These are phyloP conservation scores for Sminthurinus signatus DNA, from an alignment of 1,140 invertebrate species.

Conservation along the genomic window DNA sequence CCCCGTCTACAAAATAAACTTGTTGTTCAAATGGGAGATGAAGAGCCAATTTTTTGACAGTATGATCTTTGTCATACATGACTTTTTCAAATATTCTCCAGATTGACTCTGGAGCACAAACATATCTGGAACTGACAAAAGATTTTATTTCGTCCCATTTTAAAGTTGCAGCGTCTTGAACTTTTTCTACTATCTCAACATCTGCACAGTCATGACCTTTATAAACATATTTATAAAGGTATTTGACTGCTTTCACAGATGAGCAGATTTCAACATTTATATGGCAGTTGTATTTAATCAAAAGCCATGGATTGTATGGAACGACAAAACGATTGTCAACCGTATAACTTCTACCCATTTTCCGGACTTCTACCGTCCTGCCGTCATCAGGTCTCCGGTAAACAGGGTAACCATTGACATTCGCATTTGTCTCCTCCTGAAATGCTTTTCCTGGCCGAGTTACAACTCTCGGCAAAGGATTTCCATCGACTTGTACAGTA, in stretches of 20 bases:
- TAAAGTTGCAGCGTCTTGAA: not conserved
- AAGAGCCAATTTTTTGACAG: slow-evolving; percentile 44
- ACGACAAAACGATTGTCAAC: slow-evolving; percentile 52
- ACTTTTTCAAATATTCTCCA: slow-evolving; percentile 39
- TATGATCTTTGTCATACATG: slow-evolving; percentile 33
- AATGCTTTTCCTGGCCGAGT: slow-evolving; percentile 40
- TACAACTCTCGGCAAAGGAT: slow-evolving; percentile 21
- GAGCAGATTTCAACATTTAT: slow-evolving; percentile 51
- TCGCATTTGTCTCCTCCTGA: slow-evolving; percentile 8
- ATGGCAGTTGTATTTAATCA: slow-evolving; percentile 49
- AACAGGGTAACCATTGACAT: slow-evolving; percentile 12
- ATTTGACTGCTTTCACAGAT: slow-evolving; percentile 52
- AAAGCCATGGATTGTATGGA: slow-evolving; percentile 50
- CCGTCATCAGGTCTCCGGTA: slow-evolving; percentile 9
- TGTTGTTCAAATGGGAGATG: slow-evolving; percentile 49
- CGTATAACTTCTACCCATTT: not conserved
- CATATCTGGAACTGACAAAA: slow-evolving; percentile 41
- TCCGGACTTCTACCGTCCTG: not conserved
- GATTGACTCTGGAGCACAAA: slow-evolving; percentile 41
- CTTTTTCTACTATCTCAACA: not conserved
- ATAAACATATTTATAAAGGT: slow-evolving; percentile 44
- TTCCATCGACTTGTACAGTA: not conserved
- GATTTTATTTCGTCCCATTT: slow-evolving; percentile 39
- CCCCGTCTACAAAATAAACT: slow-evolving; percentile 39
- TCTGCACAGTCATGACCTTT: slow-evolving; percentile 30